Evolutionary conservation across 2,888 invertebrate species (phyloP), one percentile per base, ranked within the genome.

Genomic region (Meteorus colon): DNA sequence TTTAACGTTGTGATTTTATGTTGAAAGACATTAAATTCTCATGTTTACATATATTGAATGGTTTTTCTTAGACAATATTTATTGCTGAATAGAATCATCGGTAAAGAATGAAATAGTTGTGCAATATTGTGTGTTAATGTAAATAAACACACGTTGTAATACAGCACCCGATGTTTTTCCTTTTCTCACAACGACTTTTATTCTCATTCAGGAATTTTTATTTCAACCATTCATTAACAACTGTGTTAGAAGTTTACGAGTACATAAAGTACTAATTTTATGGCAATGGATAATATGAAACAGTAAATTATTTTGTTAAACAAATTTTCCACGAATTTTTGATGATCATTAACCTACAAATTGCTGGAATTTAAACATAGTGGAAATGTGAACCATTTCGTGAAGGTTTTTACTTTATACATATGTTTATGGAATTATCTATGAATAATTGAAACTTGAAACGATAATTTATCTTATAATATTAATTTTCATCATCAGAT

Each of bases 41-140:
- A n/a, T 63, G 63, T n/a, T n/a, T 65, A 55, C 34, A 31, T n/a
- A 2, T 10, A 37, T 34, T 34, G 34, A 34, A 34, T 65, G 24
- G 6, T 55, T 65, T 65, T 27, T 31, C 24, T 65, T 16, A 3
- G 19, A 65, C 34, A 29, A n/a, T 37, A 37, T 65, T 65, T 19
- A 41, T 27, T 4, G 27, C 4, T 67, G 67, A 24, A 37, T 24
- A 37, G n/a, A 66, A 41, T 55, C 55, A 55, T 55, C 19, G 55
- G 55, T 55, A 19, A 55, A 55, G 55, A 55, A 55, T 55, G n/a
- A 48, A 55, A 55, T 55, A 19, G n/a, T 55, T 55, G 19, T 19
- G 55, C 19, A 55, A 55, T 55, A 6, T 19, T 55, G 19, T 55
- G 19, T 55, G 41, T 55, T 41, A 12, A 48, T n/a, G n/a, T 48